phyloP scores from a whole-genome alignment of 2,797 vertebrate genomes.

The Remorina albescens region DNA sequence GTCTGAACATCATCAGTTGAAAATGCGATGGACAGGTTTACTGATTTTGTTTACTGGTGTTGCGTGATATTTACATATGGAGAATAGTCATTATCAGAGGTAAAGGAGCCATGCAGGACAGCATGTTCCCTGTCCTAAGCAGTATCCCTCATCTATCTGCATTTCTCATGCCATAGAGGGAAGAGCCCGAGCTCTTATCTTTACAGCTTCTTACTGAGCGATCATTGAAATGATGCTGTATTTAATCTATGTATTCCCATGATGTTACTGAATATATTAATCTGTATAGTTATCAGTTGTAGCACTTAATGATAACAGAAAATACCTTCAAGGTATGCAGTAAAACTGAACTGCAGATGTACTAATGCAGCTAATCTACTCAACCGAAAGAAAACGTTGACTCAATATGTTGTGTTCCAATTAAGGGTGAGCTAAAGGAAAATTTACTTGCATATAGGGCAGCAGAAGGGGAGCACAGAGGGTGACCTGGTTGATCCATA shows the following conservation, averaged over 20 bases:
- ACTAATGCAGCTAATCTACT: conserved; percentile 14
- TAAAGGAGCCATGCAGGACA: not conserved
- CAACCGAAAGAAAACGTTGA: not conserved
- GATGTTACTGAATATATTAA: too few relatives aligned
- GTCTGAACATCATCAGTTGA: not conserved
- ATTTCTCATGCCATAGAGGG: not conserved
- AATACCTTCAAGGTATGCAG: not conserved
- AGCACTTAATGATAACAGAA: not conserved
- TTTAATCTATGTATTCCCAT: not conserved
- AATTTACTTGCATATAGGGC: conserved; percentile 60
- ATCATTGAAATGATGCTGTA: not conserved
- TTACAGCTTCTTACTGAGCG: not conserved
- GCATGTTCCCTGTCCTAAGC: not conserved
- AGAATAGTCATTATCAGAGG: not conserved
- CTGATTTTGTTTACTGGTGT: not conserved
- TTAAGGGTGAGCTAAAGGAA: conserved; percentile 65
- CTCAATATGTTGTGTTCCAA: conserved; percentile 63
- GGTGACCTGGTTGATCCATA: conserved; percentile 65
- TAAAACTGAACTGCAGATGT: not conserved
- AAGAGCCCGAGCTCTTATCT: conserved; percentile 24
- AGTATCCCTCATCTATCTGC: conserved; percentile 9
- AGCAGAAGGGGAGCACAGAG: conserved; percentile 48
- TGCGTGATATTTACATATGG: not conserved
- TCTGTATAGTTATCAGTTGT: too few relatives aligned
- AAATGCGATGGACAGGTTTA: not conserved